phyloP scores from a whole-genome alignment of 2,797 vertebrate species.

The Molossus molossus region DNA sequence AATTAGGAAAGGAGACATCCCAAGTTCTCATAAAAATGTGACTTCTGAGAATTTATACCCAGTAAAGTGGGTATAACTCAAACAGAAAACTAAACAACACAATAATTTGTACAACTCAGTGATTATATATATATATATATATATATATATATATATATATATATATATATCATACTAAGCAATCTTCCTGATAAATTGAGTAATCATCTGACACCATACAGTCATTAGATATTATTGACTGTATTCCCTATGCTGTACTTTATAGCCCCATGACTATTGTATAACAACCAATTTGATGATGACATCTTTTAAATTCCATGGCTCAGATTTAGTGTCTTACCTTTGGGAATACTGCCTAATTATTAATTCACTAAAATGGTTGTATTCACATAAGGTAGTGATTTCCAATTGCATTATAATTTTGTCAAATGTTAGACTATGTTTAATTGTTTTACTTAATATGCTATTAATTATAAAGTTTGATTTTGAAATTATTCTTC shows the following conservation, averaged over 20 bases:
- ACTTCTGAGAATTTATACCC: not conserved
- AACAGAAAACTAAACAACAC: not conserved
- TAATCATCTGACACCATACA: not conserved
- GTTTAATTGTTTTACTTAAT: not conserved
- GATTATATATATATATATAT: not conserved
- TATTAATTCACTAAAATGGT: conserved; percentile 1
- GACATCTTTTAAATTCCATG: not conserved
- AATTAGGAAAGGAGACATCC: not conserved
- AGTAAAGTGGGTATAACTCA: not conserved
- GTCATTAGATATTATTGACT: not conserved
- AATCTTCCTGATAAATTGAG: not conserved
- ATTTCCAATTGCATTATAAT: not conserved
- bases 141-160: no score
- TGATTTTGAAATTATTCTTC: not conserved
- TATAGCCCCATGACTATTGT: not conserved
- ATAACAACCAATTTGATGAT: not conserved
- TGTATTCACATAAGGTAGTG: not conserved
- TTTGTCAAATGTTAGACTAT: not conserved
- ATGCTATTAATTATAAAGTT: not conserved
- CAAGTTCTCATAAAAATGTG: not conserved
- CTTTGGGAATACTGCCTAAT: not conserved
- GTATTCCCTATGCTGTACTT: not conserved
- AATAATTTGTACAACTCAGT: not conserved
- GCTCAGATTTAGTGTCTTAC: not conserved
- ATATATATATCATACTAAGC: not conserved